Base-by-base conservation (phyloP, 2,797 vertebrate genomes). In the Periparus ater region DNA sequence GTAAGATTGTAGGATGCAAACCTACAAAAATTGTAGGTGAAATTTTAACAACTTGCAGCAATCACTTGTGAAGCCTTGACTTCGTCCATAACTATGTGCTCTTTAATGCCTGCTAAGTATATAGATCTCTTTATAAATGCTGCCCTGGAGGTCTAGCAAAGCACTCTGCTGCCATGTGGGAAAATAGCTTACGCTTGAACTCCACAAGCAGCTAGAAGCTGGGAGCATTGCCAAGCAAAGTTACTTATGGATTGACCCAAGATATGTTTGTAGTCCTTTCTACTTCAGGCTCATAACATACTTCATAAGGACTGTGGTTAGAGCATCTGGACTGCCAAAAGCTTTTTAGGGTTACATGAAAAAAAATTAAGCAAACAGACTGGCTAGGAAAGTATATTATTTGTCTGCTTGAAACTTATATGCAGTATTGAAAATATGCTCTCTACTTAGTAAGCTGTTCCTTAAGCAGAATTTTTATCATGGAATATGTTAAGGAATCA, bases 271-370 rank as follows among this genome's bases (percentile, higher is more conserved):
- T 30, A 91, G 58, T 63, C 57, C 74, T 87, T 95, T 86, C 77
- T 91, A 86, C 84, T 95, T 93, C 84, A 97, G 96, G 96, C 91
- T 96, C 96, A 92, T 94, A 95, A 94, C 73, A 97, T 95, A 96
- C 95, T 97, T 97, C 89, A 50, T 87, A 95, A 96, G 95, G 94
- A 95, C 62, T 96, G 97, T 48, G 96, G 97, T 97, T 95, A 96
- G 95, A 57, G 62, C 72, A 87, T 74, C 10, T 96, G 94, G 93
- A 91, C 88, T 93, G 93, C 82, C 85, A 92, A 89, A 94, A 96
- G 65, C 44, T 80, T 96, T 97, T 96, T 66, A 92, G 94, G 89
- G 89, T 90, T 96, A 93, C 91, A 87, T 71, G 79, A 61, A 92
- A 96, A 96, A 93, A 82, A 91, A 85, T 50, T 75, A 95, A 96